Conservation (phyloP, 1,140 invertebrate genomes). For the Penaeus japonicus region DNA sequence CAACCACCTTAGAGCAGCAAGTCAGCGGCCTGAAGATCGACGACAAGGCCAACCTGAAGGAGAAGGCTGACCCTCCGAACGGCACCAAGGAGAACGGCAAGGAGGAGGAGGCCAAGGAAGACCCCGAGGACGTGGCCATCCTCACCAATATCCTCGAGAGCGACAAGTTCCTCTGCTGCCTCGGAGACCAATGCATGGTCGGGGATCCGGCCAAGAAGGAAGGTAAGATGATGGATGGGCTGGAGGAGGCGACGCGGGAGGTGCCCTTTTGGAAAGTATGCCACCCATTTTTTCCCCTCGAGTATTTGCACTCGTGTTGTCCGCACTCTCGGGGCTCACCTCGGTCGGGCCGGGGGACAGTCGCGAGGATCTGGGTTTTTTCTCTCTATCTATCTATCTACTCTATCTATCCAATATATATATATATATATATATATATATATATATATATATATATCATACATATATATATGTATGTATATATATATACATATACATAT, state of each 20-base stretch:
- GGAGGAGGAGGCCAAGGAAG: background rate
- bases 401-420: background rate
- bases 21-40: slow-evolving; percentile 15
- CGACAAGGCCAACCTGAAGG: slow-evolving; percentile 14
- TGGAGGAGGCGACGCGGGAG: background rate
- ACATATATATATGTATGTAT: slow-evolving; percentile 9
- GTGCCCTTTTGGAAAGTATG: background rate
- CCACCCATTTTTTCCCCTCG: background rate
- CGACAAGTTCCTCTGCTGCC: slow-evolving; percentile 77
- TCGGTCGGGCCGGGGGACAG: too few relatives aligned
- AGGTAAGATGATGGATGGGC: slow-evolving; percentile 18
- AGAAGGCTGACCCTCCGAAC: background rate
- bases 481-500: background rate
- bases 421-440: background rate
- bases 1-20: slow-evolving; percentile 20
- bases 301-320: background rate
- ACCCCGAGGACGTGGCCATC: slow-evolving; percentile 19
- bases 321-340: too few relatives aligned
- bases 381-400: too few relatives aligned
- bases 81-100: background rate
- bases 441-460: slow-evolving; percentile 3
- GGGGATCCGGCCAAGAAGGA: slow-evolving; percentile 70
- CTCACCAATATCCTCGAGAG: slow-evolving; percentile 60
- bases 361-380: too few relatives aligned
- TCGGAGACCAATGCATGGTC: slow-evolving; percentile 75